These are phyloP conservation scores for Arge pagana DNA, from an alignment of 2,888 invertebrate genomes.

Conservation along the genomic window DNA sequence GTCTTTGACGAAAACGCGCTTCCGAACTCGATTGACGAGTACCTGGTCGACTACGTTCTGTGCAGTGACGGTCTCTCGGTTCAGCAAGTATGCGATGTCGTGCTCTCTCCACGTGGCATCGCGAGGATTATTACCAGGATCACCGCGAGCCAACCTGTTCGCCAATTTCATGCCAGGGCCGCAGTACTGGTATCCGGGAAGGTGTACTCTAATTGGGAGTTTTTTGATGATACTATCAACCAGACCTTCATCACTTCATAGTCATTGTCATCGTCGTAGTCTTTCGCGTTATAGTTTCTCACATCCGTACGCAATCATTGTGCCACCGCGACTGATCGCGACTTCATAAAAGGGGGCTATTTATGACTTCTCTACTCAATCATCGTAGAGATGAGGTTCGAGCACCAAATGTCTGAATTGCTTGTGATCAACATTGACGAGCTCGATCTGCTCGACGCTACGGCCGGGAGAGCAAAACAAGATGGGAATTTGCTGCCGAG, in stretches of 20 bases:
- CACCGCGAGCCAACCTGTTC: constrained; percentile 31
- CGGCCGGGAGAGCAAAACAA: no score
- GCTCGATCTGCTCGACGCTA: no score
- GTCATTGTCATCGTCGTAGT: no score
- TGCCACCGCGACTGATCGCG: neutral
- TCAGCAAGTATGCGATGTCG: constrained; percentile 33
- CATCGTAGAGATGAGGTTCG: constrained; percentile 6
- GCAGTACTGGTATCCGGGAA: constrained; percentile 37
- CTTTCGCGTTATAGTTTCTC: constrained; percentile 11
- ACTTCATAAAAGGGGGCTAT: neutral
- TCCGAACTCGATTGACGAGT: constrained; percentile 44
- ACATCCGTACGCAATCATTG: constrained; percentile 7
- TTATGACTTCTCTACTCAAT: neutral
- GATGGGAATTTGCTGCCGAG: no score
- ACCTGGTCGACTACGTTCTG: constrained; percentile 48
- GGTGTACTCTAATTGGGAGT: constrained; percentile 5
- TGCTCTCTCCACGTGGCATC: constrained; percentile 41
- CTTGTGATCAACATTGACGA: constrained; percentile 21
- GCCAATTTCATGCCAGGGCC: constrained; percentile 35
- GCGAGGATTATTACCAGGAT: constrained; percentile 36
- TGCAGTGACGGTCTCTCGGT: constrained; percentile 25
- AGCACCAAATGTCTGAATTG: constrained; percentile 12
- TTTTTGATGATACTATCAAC: constrained; percentile 3
- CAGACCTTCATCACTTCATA: neutral
- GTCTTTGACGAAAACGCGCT: constrained; percentile 40